A percentile compares a stretch with the other conserved stretches of the same genome.
These are phyloP conservation scores for Phaedon cochleariae DNA, from an alignment of 2,888 invertebrate genomes.

Conservation along the genomic window DNA sequence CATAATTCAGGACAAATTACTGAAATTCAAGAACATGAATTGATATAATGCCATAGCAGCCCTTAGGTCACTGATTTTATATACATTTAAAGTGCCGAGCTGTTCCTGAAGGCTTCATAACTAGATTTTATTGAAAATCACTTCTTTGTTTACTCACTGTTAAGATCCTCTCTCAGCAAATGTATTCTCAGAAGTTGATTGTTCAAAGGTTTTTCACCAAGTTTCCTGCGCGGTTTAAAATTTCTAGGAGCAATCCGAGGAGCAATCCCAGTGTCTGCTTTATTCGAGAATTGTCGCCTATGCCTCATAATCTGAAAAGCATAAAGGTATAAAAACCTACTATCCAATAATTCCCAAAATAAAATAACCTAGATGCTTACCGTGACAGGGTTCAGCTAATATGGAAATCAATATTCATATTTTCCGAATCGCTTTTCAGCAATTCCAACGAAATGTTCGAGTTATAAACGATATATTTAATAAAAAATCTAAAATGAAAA, in stretches of 20 bases:
- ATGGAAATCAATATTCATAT: slow-evolving; percentile 12
- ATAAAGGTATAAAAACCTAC: neutral
- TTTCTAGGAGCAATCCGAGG: neutral
- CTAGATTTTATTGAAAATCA: too few species aligned
- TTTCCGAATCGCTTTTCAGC: slow-evolving; percentile 6
- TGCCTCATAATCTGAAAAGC: neutral
- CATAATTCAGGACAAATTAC: too few species aligned
- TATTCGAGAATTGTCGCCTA: neutral
- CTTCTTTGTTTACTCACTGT: neutral
- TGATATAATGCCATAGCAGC: too few species aligned
- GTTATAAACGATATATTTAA: neutral
- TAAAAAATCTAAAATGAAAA: too few species aligned
- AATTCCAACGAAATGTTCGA: neutral
- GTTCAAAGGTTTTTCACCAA: neutral
- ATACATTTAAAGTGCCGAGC: too few species aligned
- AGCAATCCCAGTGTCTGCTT: neutral
- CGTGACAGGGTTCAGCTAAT: slow-evolving; percentile 11
- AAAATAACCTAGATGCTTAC: neutral
- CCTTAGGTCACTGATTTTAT: too few species aligned
- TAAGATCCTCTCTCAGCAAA: neutral
- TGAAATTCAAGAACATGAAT: too few species aligned
- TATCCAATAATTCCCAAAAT: neutral
- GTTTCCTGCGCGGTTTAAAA: neutral
- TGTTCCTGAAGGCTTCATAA: too few species aligned
- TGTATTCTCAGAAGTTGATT: neutral